A percentile compares a stretch with the other conserved stretches of the same genome.
Evolutionary conservation across 2,113 vertebrate species (phyloP).

Genomic region (Mus pahari): DNA sequence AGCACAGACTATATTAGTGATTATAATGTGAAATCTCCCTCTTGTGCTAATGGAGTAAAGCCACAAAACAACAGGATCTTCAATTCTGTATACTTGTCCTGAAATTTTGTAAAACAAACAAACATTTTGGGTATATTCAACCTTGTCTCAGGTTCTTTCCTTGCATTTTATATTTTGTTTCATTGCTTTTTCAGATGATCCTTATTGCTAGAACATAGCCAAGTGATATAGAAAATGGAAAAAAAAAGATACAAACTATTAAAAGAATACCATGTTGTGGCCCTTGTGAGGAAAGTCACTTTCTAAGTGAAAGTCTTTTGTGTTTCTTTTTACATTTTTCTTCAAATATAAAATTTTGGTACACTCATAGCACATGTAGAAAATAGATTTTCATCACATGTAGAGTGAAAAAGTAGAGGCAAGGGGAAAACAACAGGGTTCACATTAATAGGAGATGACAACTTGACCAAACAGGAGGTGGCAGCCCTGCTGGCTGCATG

Average conservation of each 20-base stretch:
- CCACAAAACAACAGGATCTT: neutral
- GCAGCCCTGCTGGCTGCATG: conserved; percentile 83
- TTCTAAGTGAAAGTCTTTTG: conserved; percentile 70
- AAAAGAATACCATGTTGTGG: conserved; percentile 24
- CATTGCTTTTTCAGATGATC: conserved; percentile 4
- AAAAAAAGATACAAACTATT: neutral
- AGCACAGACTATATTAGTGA: neutral
- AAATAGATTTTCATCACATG: conserved; percentile 85
- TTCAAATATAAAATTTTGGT: conserved; percentile 83
- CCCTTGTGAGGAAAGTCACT: conserved; percentile 50
- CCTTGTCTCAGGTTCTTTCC: neutral
- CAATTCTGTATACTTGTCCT: neutral
- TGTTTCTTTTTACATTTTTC: conserved; percentile 74
- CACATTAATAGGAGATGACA: conserved; percentile 88
- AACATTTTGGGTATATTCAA: neutral
- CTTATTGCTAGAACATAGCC: neutral
- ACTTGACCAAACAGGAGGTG: conserved; percentile 88
- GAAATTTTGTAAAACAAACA: neutral
- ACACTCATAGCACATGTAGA: conserved; percentile 70
- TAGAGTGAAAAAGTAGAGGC: conserved; percentile 77
- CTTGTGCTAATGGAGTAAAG: neutral
- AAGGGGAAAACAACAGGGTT: conserved; percentile 80
- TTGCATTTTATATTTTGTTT: neutral
- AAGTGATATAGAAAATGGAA: neutral
- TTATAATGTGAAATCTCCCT: neutral